Evolutionary conservation across 2,797 vertebrate species (phyloP), one percentile per base, ranked within the genome.

Genomic region (Acropternis orthonyx): DNA sequence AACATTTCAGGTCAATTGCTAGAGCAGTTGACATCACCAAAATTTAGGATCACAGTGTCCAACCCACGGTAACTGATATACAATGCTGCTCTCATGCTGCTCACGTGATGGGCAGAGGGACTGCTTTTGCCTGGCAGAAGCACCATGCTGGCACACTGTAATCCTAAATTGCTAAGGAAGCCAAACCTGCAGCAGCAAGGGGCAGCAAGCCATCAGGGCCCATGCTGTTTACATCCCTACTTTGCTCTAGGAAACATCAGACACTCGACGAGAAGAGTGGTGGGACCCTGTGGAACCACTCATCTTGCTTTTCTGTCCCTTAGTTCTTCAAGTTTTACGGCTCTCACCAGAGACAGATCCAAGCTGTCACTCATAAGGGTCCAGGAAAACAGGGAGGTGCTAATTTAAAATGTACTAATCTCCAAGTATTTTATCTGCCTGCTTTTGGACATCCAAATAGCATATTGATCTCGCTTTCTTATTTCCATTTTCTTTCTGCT

Each of bases 291-390:
- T 8, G 27, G 37, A 85, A 75, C 14, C 9, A 68, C 21, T 72
- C n/a, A 27, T 14, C 28, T 67, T 19, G 7, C 7, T 6, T 43
- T 13, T 74, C 30, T 36, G 55, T n/a, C 41, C 36, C 37, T 2
- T 3, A n/a, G 6, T 28, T 12, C 3, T 28, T 12, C 3, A 6
- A 66, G 24, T n/a, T 23, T 77, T 62, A 48, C 0, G 0, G n/a
- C 13, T 88, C 61, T 58, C 1, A 4, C 39, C 43, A 78, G 27
- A 90, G 24, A 54, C 7, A 72, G 48, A 66, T 69, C 52, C 71
- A 28, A 81, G 32, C 13, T 54, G 62, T 49, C 81, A 79, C 24
- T 91, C 51, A 43, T 1, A 58, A 6, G 8, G 16, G 23, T 49
- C 51, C 77, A 41, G 13, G 54, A 86, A 91, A 86, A 14, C 30